These are phyloP conservation scores for Paramormyrops kingsleyae DNA, from an alignment of 2,113 vertebrate genomes.

Conservation along the genomic window DNA sequence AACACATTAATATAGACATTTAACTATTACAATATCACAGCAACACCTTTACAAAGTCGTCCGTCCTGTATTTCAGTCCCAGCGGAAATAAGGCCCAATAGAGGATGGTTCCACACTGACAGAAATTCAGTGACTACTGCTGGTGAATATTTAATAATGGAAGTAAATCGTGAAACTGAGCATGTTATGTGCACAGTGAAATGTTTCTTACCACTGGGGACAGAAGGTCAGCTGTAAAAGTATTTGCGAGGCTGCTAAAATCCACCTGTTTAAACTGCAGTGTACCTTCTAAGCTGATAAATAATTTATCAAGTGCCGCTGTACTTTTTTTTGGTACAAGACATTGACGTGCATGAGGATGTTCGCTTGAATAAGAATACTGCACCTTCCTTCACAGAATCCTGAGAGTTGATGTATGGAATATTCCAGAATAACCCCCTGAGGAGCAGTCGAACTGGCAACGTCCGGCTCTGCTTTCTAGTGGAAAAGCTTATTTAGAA, in stretches of 20 bases:
- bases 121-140: background rate
- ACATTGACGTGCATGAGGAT: background rate
- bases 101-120: background rate
- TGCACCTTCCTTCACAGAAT: background rate
- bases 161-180: background rate
- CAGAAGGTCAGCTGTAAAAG: background rate
- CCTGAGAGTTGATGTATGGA: background rate
- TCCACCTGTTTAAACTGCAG: background rate
- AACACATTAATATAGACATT: background rate
- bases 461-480: background rate
- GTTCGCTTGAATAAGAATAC: background rate
- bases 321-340: background rate
- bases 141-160: background rate
- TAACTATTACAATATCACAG: background rate
- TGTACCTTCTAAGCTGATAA: background rate
- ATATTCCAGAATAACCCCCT: background rate
- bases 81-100: background rate
- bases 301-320: background rate
- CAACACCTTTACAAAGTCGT: background rate
- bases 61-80: background rate
- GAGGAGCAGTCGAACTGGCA: background rate
- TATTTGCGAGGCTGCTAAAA: background rate
- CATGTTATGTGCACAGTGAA: background rate
- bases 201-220: background rate
- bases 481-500: background rate